Percentiles rank a stretch among this genome's conserved stretches.
Evolutionary conservation across 23 tunicate species (phyloP).

Genomic region (Aplidium turbinatum): DNA sequence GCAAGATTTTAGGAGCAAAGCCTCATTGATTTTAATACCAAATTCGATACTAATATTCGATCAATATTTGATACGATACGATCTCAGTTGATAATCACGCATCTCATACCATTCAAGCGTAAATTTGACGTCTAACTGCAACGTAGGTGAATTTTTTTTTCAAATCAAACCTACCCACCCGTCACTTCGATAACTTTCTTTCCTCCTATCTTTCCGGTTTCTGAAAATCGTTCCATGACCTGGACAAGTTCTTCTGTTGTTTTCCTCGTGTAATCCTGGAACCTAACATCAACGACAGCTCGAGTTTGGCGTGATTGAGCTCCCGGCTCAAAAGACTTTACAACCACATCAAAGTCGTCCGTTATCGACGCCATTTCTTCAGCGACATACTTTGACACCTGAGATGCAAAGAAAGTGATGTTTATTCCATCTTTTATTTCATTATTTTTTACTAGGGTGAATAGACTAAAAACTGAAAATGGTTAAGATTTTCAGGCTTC

Average conservation of each 20-base stretch:
- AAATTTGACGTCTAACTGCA: too few species aligned
- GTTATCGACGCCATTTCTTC: not conserved
- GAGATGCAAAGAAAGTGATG: not conserved
- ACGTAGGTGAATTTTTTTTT: not conserved
- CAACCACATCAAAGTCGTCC: constrained; percentile 33
- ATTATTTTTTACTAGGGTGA: too few species aligned
- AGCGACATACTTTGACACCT: constrained; percentile 20
- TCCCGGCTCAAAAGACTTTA: constrained; percentile 33
- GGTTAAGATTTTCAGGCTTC: too few species aligned
- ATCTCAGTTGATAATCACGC: too few species aligned
- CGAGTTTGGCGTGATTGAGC: constrained; percentile 9
- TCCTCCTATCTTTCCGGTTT: constrained; percentile 19
- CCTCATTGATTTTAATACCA: not conserved
- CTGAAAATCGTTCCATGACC: constrained; percentile 22
- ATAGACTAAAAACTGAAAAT: too few species aligned
- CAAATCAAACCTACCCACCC: constrained; percentile 9
- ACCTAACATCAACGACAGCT: constrained; percentile 32
- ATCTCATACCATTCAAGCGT: too few species aligned
- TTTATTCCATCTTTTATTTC: too few species aligned
- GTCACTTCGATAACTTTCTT: constrained; percentile 45
- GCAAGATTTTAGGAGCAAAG: not conserved
- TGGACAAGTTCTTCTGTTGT: constrained; percentile 30
- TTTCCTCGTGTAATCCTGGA: not conserved
- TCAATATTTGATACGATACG: too few species aligned
- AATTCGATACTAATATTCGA: too few species aligned